Base-by-base conservation (phyloP, 2,113 vertebrate species). In the Pomatostomus ruficeps region DNA sequence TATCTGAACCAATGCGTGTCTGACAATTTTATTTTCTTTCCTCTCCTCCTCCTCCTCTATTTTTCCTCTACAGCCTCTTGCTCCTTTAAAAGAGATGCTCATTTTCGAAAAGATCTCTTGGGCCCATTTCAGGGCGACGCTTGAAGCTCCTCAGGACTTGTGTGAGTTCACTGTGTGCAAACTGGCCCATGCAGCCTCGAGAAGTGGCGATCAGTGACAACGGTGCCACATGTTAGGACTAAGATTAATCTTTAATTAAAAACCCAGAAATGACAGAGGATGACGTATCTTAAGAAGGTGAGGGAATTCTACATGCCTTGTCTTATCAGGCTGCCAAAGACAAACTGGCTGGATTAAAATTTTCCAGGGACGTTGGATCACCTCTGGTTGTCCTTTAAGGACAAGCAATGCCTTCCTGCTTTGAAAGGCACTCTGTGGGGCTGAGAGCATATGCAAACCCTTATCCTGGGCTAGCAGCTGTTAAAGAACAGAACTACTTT, bases 291-390 rank as follows among this genome's bases (percentile, higher is more conserved):
- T 26, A 51, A 31, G 17, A 75, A 35, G 3, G 16, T 31, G 26
- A 71, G 42, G 57, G 25, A 57, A 66, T 71, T 87, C 55, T 51
- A n/a, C 29, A 20, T 42, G 42, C 33, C 46, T 63, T 54, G 18
- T 70, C 35, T 87, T 36, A 78, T 15, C 24, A n/a, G 40, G 35
- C 33, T 85, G 46, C 45, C 31, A 33, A 38, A 79, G 45, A 75
- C 31, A 43, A 88, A 75, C 28, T 55, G 35, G 3, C 12, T 62
- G 51, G 55, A 65, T 38, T 61, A 40, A 71, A 66, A 49, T 80
- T 70, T 66, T 74, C 24, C 5, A 1, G 43, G 54, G 14, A 40
- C 0, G 0, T 38, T 65, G 29, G 28, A 65, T 66, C 40, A 61
- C 19, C 22, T 80, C 6, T 33, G 57, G 7, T 33, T 66, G 33